Percentiles rank a stretch among this genome's conserved stretches.
Evolutionary conservation across 2,113 vertebrate species (phyloP).

Genomic region (Carassius carassius): DNA sequence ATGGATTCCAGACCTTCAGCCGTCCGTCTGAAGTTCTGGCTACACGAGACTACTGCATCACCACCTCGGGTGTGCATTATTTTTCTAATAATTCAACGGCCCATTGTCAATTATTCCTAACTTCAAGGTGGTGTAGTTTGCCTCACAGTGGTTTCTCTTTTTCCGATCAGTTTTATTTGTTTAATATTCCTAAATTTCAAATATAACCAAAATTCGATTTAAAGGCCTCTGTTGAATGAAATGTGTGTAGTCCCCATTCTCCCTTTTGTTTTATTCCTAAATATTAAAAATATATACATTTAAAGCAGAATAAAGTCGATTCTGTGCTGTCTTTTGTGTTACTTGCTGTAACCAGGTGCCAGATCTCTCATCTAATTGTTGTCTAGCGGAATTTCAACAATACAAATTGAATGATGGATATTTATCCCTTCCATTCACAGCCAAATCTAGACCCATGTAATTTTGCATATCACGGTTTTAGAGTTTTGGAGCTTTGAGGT

Average conservation of each 20-base stretch:
- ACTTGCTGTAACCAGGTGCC: not conserved
- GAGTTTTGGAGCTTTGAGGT: not conserved
- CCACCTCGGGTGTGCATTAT: too few species aligned
- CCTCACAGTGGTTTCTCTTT: not conserved
- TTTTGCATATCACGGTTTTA: not conserved
- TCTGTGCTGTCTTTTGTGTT: not conserved
- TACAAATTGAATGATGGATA: not conserved
- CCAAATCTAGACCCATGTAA: not conserved
- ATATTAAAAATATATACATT: not conserved
- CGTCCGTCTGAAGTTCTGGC: too few species aligned
- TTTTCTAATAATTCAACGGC: too few species aligned
- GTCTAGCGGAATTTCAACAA: not conserved
- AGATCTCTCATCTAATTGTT: not conserved
- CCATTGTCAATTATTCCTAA: too few species aligned
- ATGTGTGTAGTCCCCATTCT: not conserved
- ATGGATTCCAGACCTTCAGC: too few species aligned
- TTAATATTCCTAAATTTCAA: not conserved
- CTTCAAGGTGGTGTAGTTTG: not conserved
- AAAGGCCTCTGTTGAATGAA: not conserved
- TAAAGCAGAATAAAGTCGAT: not conserved
- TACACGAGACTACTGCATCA: too few species aligned
- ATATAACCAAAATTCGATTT: not conserved
- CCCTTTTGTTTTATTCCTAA: not conserved
- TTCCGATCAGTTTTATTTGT: not conserved
- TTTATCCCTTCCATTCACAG: not conserved